phyloP scores from a whole-genome alignment of 2,113 vertebrate genomes.

The Brevimyrus niger region DNA sequence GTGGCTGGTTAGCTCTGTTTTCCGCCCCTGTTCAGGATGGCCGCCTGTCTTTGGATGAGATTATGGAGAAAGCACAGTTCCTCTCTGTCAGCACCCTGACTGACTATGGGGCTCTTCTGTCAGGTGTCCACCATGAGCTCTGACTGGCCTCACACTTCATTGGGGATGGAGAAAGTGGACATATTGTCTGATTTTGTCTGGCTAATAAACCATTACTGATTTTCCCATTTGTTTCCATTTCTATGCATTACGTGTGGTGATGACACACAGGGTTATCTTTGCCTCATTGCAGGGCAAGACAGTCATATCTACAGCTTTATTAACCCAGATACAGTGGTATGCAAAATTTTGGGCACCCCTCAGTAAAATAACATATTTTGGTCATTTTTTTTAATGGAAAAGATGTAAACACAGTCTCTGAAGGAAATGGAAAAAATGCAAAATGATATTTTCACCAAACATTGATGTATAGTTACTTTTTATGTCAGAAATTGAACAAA shows the following conservation, averaged over 20 bases:
- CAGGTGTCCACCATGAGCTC: slow-evolving; percentile 53
- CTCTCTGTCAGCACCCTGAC: slow-evolving; percentile 59
- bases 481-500: too few species aligned
- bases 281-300: neutral
- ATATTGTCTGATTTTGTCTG: neutral
- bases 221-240: neutral
- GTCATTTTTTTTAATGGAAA: too few species aligned
- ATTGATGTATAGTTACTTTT: too few species aligned
- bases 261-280: neutral
- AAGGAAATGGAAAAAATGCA: too few species aligned
- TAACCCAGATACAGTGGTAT: too few species aligned
- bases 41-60: slow-evolving; percentile 48
- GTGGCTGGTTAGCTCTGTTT: neutral
- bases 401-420: too few species aligned
- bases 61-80: slow-evolving; percentile 48
- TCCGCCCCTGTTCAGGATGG: slow-evolving; percentile 49
- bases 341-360: too few species aligned
- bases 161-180: too few species aligned
- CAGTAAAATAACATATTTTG: too few species aligned
- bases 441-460: too few species aligned
- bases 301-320: neutral
- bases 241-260: neutral
- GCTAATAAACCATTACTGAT: neutral
- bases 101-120: slow-evolving; percentile 55
- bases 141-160: slow-evolving; percentile 26